Evolutionary conservation across 2,113 vertebrate genomes (phyloP).

Genomic region (Apodemus speciosus): DNA sequence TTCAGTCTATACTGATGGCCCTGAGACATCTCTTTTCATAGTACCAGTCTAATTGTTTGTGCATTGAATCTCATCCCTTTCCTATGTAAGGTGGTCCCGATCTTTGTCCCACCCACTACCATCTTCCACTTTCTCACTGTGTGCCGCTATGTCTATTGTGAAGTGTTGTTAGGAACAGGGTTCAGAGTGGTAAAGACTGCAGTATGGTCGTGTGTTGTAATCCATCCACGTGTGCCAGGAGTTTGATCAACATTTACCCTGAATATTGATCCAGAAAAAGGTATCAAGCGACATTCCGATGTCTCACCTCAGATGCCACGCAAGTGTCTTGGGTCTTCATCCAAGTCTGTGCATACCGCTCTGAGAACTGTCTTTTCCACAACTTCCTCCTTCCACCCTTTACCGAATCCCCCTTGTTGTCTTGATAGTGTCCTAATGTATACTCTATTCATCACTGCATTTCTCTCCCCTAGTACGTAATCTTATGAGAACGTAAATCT

Average conservation of each 20-base stretch:
- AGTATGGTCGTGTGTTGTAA: not conserved
- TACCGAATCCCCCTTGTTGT: not conserved
- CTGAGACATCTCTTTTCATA: not conserved
- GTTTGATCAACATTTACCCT: not conserved
- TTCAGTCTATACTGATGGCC: not conserved
- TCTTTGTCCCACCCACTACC: too few species aligned
- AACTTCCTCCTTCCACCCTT: not conserved
- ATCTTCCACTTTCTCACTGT: too few species aligned
- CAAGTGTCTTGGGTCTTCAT: not conserved
- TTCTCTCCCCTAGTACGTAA: not conserved
- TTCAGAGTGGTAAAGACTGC: not conserved
- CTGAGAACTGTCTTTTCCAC: constrained; percentile 18
- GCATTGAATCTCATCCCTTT: not conserved
- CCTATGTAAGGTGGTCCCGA: too few species aligned
- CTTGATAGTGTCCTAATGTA: constrained; percentile 4
- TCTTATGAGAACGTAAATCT: constrained; percentile 13
- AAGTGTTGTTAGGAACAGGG: not conserved
- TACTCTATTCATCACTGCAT: not conserved
- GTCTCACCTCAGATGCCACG: not conserved
- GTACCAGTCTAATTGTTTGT: not conserved
- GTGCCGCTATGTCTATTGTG: too few species aligned
- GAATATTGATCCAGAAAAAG: not conserved
- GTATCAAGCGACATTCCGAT: not conserved
- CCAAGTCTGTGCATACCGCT: not conserved
- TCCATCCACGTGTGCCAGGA: not conserved